A percentile compares a stretch with the other conserved stretches of the same genome.
These are phyloP conservation scores for Iguana delicatissima DNA, from an alignment of 2,797 vertebrate species.

Conservation along the genomic window DNA sequence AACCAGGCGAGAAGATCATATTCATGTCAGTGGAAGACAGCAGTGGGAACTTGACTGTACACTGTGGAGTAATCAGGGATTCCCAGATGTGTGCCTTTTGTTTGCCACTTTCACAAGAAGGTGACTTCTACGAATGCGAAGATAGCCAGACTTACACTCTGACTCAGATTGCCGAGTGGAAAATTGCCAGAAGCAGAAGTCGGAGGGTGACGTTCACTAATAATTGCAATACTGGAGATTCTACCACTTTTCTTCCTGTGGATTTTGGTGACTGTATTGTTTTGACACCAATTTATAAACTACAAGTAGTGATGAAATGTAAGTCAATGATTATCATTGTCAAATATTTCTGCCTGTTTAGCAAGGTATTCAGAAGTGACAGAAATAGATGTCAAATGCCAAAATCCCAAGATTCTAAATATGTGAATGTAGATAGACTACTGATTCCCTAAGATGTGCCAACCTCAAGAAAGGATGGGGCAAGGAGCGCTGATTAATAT, in stretches of 20 bases:
- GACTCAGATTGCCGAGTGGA: constrained; percentile 86
- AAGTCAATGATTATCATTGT: constrained; percentile 77
- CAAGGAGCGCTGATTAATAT: neutral
- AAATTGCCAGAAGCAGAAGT: constrained; percentile 83
- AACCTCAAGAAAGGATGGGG: too few species aligned
- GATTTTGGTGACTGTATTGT: constrained; percentile 78
- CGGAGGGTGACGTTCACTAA: constrained; percentile 80
- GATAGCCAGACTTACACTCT: constrained; percentile 87
- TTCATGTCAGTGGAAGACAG: constrained; percentile 78
- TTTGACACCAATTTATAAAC: constrained; percentile 85
- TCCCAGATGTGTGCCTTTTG: constrained; percentile 74
- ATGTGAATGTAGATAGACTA: neutral
- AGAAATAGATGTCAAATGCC: neutral
- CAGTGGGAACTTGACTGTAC: constrained; percentile 67
- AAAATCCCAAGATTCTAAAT: neutral
- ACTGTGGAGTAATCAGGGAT: constrained; percentile 76
- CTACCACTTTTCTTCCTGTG: constrained; percentile 74
- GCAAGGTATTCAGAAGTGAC: neutral
- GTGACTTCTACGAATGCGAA: constrained; percentile 85
- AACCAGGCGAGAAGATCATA: constrained; percentile 77
- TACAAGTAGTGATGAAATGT: constrained; percentile 87
- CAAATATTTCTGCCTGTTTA: neutral
- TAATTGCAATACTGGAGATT: constrained; percentile 66
- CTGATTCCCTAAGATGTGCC: too few species aligned
- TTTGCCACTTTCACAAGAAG: constrained; percentile 81